Base-by-base conservation (phyloP, 2,888 invertebrate genomes). In the Platycnemis pennipes region DNA sequence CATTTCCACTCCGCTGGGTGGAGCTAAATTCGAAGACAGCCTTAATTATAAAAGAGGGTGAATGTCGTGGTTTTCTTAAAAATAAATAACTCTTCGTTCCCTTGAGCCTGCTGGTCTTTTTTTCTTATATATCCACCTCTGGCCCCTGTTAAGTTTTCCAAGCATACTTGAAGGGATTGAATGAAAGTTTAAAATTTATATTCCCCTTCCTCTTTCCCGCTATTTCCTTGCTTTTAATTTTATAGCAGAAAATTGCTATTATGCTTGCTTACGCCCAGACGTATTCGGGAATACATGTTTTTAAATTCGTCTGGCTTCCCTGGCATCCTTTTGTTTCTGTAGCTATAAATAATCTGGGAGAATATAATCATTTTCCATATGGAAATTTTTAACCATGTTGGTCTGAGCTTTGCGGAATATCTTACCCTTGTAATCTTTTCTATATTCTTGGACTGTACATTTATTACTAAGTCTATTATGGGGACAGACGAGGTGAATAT, bases 21-120 rank as follows among this genome's bases (percentile, higher is more conserved):
- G 77, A 77, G 77, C 77, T 13, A 77, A 31, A 77, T 77, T 77
- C 77, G 77, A 77, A 77, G 37, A 77, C 77, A 77, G 77, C 77
- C 77, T 37, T 77, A 37, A 37, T 77, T 77, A 37, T 77, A 37
- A 37, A 77, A 77, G 77, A 77, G 77, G 77, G 77, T n/a, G 77
- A 77, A 77, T 77, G 37, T 77, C 77, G 77, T 37, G 77, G 77
- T 77, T 77, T 77, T 77, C 77, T 77, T 77, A n/a, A 77, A 77
- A 77, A 77, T 77, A 77, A 77, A 77, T 77, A 77, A 37, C 77
- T 37, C 37, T 77, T 77, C 31, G 16, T 77, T 77, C 77, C 77
- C 77, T n/a, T 63, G 31, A 77, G 77, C 77, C 31, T 31, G 77
- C 26, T 77, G 13, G 77, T 37, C 31, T 77, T 77, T 77, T 77